Conservation (phyloP, 2,113 vertebrate species). For the Rhodinocichla rosea region DNA sequence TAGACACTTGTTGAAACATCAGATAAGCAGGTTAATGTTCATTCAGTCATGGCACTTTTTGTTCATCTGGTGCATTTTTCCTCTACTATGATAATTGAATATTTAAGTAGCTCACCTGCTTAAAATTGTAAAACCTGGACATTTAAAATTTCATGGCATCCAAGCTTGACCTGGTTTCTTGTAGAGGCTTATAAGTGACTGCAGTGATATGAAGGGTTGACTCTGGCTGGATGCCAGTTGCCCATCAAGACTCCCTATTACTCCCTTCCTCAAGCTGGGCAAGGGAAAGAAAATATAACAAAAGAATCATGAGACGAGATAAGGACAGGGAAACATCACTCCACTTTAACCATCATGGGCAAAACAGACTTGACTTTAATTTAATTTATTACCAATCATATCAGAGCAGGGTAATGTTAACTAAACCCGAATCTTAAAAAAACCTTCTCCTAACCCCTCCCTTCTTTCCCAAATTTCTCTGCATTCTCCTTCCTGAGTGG, state of each 20-base stretch:
- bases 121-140: background rate
- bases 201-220: background rate
- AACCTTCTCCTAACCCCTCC: background rate
- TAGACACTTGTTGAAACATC: background rate
- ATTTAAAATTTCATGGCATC: background rate
- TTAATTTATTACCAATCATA: background rate
- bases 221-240: no score
- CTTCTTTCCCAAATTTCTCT: background rate
- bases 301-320: background rate
- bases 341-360: background rate
- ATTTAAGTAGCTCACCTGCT: background rate
- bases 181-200: background rate
- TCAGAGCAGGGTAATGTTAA: background rate
- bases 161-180: background rate
- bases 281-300: background rate
- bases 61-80: background rate
- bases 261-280: background rate
- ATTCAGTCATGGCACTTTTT: background rate
- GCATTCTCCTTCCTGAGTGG: fast-evolving
- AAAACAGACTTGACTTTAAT: background rate
- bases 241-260: background rate
- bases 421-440: background rate
- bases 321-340: background rate
- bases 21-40: background rate
- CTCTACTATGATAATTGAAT: background rate